These are phyloP conservation scores for Callinectes sapidus DNA, from an alignment of 2,888 invertebrate genomes.

Conservation along the genomic window DNA sequence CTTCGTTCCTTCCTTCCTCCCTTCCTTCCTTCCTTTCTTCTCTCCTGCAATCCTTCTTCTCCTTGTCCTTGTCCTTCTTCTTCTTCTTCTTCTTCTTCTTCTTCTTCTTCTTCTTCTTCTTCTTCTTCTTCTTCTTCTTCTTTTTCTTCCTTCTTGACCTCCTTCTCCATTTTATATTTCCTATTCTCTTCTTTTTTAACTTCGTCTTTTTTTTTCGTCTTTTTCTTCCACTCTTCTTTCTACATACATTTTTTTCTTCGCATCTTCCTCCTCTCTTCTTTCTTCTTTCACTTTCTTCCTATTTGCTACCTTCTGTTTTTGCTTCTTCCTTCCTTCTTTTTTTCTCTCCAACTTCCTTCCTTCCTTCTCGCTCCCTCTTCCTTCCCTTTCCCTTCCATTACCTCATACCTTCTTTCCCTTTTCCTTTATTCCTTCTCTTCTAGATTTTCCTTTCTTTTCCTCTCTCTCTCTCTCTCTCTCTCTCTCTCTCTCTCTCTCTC, in stretches of 20 bases:
- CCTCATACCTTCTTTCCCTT: neutral
- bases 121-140: too few species aligned
- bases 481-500: slow-evolving; percentile 1
- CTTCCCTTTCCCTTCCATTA: too few species aligned
- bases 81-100: neutral
- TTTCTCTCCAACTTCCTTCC: too few species aligned
- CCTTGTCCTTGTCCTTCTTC: neutral
- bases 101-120: too few species aligned
- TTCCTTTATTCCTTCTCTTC: too few species aligned
- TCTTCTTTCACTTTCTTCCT: neutral
- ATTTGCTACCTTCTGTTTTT: neutral
- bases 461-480: neutral
- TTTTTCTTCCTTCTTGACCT: neutral
- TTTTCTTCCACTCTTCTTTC: neutral
- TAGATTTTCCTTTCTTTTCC: too few species aligned
- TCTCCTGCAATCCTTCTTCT: neutral
- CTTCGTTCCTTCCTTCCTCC: neutral
- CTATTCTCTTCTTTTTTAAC: neutral
- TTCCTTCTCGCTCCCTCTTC: too few species aligned
- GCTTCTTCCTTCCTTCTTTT: neutral
- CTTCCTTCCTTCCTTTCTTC: neutral
- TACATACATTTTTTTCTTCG: neutral
- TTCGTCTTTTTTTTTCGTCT: neutral
- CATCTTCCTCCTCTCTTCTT: neutral
- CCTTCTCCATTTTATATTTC: neutral